Evolutionary conservation across 2,113 vertebrate genomes (phyloP).

Genomic region (Plecturocebus donacophilus): DNA sequence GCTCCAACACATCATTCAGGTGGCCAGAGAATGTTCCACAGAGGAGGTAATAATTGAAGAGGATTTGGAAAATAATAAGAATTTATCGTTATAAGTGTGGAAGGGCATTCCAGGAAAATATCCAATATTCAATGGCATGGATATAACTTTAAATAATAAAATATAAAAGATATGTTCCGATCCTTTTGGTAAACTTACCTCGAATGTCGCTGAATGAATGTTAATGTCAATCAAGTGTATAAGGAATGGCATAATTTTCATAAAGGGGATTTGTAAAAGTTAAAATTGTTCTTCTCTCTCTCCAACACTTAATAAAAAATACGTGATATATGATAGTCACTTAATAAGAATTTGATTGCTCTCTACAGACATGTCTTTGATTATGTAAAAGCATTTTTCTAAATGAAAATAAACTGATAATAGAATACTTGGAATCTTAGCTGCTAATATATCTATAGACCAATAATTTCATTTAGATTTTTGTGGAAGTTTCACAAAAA

Average conservation of each 20-base stretch:
- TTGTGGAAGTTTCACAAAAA: background rate
- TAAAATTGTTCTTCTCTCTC: background rate
- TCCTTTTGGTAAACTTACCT: background rate
- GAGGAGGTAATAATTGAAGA: background rate
- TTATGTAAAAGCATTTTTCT: background rate
- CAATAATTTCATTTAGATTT: background rate
- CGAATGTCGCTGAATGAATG: background rate
- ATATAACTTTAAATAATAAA: background rate
- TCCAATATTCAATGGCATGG: background rate
- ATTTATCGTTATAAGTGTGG: background rate
- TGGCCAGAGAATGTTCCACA: background rate
- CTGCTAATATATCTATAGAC: background rate
- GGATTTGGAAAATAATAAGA: background rate
- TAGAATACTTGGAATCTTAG: background rate
- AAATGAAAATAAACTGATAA: background rate
- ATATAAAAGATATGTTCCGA: background rate
- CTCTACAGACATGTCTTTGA: background rate
- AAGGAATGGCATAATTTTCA: background rate
- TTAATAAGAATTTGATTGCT: background rate
- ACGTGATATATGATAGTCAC: background rate
- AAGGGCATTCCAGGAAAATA: background rate
- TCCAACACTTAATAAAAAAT: background rate
- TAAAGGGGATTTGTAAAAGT: background rate
- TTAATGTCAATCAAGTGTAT: background rate
- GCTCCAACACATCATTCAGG: background rate